A percentile compares a stretch with the other conserved stretches of the same genome.
These are phyloP conservation scores for Nyleta sp. DNA, from an alignment of 2,888 invertebrate species.

Conservation along the genomic window DNA sequence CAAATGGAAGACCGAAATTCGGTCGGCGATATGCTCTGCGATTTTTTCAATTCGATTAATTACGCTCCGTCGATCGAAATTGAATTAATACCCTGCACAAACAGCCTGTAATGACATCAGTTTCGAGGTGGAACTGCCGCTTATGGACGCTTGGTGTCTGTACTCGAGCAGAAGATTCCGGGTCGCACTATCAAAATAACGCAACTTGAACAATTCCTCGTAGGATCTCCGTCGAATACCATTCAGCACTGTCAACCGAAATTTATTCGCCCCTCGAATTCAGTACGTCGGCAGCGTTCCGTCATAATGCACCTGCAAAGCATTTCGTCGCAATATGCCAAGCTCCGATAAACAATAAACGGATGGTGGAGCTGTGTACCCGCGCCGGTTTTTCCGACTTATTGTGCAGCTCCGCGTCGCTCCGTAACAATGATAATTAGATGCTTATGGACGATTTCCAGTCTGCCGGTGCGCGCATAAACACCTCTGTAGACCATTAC, in stretches of 20 bases:
- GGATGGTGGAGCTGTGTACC: not conserved
- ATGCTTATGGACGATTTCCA: constrained; percentile 37
- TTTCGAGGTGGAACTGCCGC: no score
- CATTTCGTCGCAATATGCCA: constrained; percentile 19
- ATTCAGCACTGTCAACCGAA: constrained; percentile 1
- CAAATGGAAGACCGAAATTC: not conserved
- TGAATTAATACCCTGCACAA: no score
- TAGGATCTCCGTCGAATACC: constrained; percentile 3
- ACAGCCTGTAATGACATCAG: no score
- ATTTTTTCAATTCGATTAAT: not conserved
- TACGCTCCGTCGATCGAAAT: no score
- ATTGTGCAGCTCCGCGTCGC: constrained; percentile 11
- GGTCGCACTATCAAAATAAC: no score
- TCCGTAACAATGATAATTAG: constrained; percentile 49
- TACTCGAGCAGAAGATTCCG: no score
- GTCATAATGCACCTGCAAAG: constrained; percentile 12
- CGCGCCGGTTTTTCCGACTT: constrained; percentile 21
- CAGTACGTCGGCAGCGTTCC: not conserved
- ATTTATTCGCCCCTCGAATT: constrained; percentile 18
- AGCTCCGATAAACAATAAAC: constrained; percentile 43
- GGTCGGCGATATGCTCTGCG: not conserved
- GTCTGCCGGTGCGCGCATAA: constrained; percentile 30
- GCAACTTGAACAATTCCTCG: constrained; percentile 15
- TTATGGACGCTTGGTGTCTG: no score
- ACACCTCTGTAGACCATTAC: constrained; percentile 58